phyloP scores from a whole-genome alignment of 2,113 vertebrate genomes.

The Istiophorus platypterus region DNA sequence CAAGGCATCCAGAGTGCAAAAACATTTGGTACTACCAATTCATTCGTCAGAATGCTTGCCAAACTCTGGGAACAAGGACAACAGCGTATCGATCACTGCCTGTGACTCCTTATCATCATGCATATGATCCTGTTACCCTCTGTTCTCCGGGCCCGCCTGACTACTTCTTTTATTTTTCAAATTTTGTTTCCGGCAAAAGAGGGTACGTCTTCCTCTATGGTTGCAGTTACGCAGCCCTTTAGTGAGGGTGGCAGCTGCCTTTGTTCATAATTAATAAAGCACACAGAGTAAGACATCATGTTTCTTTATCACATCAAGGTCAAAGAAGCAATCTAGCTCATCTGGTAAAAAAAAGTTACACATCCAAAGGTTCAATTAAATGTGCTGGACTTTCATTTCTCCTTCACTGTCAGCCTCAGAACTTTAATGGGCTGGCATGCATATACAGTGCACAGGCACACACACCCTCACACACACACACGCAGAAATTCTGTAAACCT shows the following conservation, averaged over 20 bases:
- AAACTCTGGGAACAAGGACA: conserved; percentile 2
- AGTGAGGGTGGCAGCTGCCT: not conserved
- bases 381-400: not conserved
- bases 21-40: conserved; percentile 31
- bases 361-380: conserved; percentile 6
- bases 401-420: not conserved
- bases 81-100: not conserved
- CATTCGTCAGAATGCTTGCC: conserved; percentile 18
- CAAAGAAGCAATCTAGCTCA: not conserved
- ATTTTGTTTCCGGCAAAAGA: not conserved
- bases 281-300: not conserved
- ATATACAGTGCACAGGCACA: not conserved
- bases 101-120: conserved; percentile 11
- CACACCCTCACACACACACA: not conserved
- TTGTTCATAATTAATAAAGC: not conserved
- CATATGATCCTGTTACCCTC: conserved; percentile 5
- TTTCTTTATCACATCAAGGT: not conserved
- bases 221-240: not conserved
- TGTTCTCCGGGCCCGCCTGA: not conserved
- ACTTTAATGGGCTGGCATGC: not conserved
- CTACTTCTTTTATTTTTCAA: not conserved
- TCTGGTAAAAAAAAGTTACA: not conserved
- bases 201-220: not conserved
- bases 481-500: not conserved
- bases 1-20: not conserved